These are phyloP conservation scores for Fregetta grallaria DNA, from an alignment of 2,113 vertebrate genomes.

Conservation along the genomic window DNA sequence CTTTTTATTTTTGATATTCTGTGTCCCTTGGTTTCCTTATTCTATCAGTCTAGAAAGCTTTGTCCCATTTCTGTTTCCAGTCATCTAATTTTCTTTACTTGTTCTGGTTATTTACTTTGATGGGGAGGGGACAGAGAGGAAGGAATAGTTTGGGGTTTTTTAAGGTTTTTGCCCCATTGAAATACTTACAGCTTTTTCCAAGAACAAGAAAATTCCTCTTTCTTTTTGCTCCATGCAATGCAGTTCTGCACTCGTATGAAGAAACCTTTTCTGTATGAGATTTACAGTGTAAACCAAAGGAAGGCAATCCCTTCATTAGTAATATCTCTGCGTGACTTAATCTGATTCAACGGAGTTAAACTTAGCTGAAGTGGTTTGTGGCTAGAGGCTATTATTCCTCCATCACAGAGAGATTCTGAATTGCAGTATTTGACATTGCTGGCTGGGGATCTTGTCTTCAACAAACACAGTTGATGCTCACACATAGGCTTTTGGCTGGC, in stretches of 20 bases:
- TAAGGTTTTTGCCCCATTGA: background rate
- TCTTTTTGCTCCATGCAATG: background rate
- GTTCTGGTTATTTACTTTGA: background rate
- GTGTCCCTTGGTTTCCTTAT: background rate
- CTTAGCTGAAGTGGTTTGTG: background rate
- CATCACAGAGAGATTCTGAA: background rate
- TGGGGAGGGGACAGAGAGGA: background rate
- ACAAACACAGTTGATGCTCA: background rate
- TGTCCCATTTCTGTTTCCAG: background rate
- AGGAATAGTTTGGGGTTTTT: background rate
- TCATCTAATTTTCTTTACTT: background rate
- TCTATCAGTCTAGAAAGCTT: background rate
- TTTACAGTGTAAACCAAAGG: background rate
- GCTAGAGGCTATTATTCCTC: background rate
- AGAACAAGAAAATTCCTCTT: background rate
- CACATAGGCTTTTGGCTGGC: background rate
- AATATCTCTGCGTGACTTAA: background rate
- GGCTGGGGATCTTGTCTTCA: background rate
- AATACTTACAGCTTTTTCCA: background rate
- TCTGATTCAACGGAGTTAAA: background rate
- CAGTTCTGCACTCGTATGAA: background rate
- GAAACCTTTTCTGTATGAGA: background rate
- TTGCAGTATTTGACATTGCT: background rate
- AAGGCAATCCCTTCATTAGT: background rate
- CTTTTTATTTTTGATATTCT: background rate